These are phyloP conservation scores for Lasius platythorax DNA, from an alignment of 2,888 invertebrate species.

Conservation along the genomic window DNA sequence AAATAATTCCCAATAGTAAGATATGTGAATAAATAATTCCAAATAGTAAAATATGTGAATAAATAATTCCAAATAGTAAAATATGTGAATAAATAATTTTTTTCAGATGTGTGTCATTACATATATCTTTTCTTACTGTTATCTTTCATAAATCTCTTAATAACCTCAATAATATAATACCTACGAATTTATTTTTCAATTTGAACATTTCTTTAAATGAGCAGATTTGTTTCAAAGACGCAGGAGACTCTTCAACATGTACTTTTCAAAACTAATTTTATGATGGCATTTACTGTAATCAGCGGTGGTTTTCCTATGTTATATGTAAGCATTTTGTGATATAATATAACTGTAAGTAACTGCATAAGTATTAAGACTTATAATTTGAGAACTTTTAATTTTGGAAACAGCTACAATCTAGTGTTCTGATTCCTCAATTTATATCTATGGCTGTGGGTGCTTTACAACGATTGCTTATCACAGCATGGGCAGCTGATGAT, in stretches of 20 bases:
- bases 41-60: too few species aligned
- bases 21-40: too few species aligned
- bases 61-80: too few species aligned
- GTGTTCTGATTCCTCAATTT: background rate
- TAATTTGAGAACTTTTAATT: background rate
- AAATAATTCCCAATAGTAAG: too few species aligned
- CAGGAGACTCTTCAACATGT: constrained; percentile 68
- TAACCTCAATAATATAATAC: background rate
- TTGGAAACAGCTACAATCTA: background rate
- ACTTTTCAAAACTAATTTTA: constrained; percentile 77
- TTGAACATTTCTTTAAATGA: background rate
- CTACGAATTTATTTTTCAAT: background rate
- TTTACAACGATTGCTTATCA: background rate
- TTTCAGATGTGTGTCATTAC: too few species aligned
- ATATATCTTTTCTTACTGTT: too few species aligned
- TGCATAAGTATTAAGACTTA: background rate
- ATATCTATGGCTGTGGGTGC: background rate
- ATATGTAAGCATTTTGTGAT: constrained; percentile 67
- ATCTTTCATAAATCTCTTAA: background rate
- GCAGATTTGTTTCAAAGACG: constrained; percentile 72
- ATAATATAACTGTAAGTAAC: background rate
- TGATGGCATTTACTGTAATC: constrained; percentile 76
- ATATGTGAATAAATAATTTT: too few species aligned
- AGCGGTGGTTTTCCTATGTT: constrained; percentile 77
- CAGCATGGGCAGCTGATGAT: background rate